phyloP scores from a whole-genome alignment of 2,888 invertebrate genomes.

The Leptinotarsa tumamoca region DNA sequence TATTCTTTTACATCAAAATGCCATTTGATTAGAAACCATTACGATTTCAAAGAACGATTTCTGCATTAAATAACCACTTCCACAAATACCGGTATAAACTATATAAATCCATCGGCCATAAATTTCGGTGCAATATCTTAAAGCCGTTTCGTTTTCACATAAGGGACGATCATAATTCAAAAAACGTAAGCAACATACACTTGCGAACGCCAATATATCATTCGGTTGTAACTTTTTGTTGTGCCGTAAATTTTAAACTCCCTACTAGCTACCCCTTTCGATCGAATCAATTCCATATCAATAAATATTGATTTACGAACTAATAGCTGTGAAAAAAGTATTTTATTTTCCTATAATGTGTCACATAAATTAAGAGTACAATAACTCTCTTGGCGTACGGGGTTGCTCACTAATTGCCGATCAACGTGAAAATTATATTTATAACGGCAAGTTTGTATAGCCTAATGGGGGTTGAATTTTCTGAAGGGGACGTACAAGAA shows the following conservation, averaged over 20 bases:
- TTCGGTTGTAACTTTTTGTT: slow-evolving; percentile 49
- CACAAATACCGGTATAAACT: slow-evolving; percentile 9
- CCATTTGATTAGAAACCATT: too few species aligned
- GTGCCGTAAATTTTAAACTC: slow-evolving; percentile 61
- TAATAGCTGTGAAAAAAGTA: slow-evolving; percentile 61
- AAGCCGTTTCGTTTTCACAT: slow-evolving; percentile 49
- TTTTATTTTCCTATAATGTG: slow-evolving; percentile 64
- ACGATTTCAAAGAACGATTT: not conserved
- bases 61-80: not conserved
- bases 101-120: slow-evolving; percentile 34
- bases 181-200: slow-evolving; percentile 58
- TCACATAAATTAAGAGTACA: slow-evolving; percentile 59
- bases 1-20: too few species aligned
- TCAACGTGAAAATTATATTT: slow-evolving; percentile 38
- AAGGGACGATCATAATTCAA: slow-evolving; percentile 53
- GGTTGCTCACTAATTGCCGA: slow-evolving; percentile 28
- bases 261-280: slow-evolving; percentile 50
- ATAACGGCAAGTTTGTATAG: slow-evolving; percentile 28
- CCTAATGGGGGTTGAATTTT: not conserved
- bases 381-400: slow-evolving; percentile 29
- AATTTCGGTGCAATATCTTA: slow-evolving; percentile 43
- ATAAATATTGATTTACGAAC: slow-evolving; percentile 65
- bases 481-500: not conserved
- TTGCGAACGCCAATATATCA: slow-evolving; percentile 59
- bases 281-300: slow-evolving; percentile 61